Evolutionary conservation across 2,113 vertebrate species (phyloP).

Genomic region (Danio rerio): GRCz12tu NC_133180.1:31092501-31093000

Average conservation of each 20-base stretch:
- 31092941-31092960: background rate
- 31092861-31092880: background rate
- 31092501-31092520: constrained; percentile 41
- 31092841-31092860: background rate
- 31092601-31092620: constrained; percentile 2
- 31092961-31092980: background rate
- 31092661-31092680: constrained; percentile 11
- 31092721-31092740: constrained; percentile 7
- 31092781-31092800: background rate
- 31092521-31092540: constrained; percentile 30
- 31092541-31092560: constrained; percentile 33
- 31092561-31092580: constrained; percentile 33
- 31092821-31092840: background rate
- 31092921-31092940: background rate
- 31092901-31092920: background rate
- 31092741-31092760: background rate
- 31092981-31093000: background rate
- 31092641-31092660: constrained; percentile 17
- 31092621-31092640: constrained; percentile 20
- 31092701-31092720: constrained; percentile 37
- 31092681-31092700: constrained; percentile 33
- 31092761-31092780: background rate
- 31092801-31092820: background rate
- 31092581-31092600: constrained; percentile 27
- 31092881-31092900: background rate